Conservation (phyloP, 2,797 vertebrate species). For the Psittacula echo region DNA sequence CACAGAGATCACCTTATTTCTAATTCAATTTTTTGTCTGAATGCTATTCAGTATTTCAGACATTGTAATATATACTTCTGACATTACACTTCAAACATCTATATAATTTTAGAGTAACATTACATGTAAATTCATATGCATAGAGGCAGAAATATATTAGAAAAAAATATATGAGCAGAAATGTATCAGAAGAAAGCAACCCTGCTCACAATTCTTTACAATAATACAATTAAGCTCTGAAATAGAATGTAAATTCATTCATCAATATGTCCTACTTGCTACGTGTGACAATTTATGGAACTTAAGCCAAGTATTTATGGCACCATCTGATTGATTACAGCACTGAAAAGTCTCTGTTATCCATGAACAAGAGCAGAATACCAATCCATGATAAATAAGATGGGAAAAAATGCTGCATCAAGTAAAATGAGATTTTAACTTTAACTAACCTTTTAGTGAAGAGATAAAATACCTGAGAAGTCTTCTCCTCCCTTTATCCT, state of each 20-base stretch:
- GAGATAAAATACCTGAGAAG: not conserved
- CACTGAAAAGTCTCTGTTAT: not conserved
- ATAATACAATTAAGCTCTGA: not conserved
- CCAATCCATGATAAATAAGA: not conserved
- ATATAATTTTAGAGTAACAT: not conserved
- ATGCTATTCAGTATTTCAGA: not conserved
- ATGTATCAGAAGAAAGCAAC: not conserved
- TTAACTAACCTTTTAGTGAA: not conserved
- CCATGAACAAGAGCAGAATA: not conserved
- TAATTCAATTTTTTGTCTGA: not conserved
- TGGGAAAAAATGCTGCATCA: not conserved
- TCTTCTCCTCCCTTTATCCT: not conserved
- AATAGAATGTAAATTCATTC: not conserved
- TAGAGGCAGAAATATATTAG: not conserved
- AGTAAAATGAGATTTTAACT: not conserved
- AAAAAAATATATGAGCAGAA: not conserved
- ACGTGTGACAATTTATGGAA: not conserved
- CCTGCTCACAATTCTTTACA: not conserved
- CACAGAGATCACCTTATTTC: not conserved
- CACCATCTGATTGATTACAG: not conserved
- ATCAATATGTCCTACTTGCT: not conserved
- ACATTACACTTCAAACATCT: not conserved
- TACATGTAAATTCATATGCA: not conserved
- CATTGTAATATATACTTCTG: not conserved
- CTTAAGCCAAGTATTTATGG: not conserved